phyloP scores from a whole-genome alignment of 2,113 vertebrate species.

The Pelmatolapia mariae region DNA sequence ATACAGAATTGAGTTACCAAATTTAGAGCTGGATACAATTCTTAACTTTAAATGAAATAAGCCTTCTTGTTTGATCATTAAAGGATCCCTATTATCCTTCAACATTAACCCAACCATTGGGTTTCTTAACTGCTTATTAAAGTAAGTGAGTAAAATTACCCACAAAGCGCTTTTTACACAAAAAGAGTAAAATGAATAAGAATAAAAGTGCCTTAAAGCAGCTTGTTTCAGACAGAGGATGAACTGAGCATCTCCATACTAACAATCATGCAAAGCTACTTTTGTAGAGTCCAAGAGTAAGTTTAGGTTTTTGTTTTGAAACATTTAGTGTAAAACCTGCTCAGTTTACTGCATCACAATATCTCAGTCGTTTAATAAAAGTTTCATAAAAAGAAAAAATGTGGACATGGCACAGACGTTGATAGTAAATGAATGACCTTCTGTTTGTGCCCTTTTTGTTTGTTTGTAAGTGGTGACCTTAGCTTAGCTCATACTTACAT shows the following conservation, averaged over 20 bases:
- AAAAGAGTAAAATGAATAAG: not conserved
- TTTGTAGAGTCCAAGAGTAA: not conserved
- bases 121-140: not conserved
- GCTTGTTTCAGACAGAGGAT: too few relatives aligned
- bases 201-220: not conserved
- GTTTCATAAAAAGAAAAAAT: not conserved
- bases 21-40: not conserved
- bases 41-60: not conserved
- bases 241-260: not conserved
- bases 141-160: not conserved
- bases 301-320: not conserved
- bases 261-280: not conserved
- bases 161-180: not conserved
- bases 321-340: not conserved
- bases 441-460: not conserved
- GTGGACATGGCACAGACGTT: not conserved
- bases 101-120: not conserved
- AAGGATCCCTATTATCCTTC: not conserved
- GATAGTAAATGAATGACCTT: not conserved
- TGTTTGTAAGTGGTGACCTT: not conserved
- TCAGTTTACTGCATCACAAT: not conserved
- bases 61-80: not conserved
- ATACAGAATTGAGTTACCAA: not conserved
- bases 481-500: not conserved
- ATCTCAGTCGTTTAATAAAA: not conserved